Conservation (phyloP, 2,797 vertebrate species). For the Fistularia tabacaria region DNA sequence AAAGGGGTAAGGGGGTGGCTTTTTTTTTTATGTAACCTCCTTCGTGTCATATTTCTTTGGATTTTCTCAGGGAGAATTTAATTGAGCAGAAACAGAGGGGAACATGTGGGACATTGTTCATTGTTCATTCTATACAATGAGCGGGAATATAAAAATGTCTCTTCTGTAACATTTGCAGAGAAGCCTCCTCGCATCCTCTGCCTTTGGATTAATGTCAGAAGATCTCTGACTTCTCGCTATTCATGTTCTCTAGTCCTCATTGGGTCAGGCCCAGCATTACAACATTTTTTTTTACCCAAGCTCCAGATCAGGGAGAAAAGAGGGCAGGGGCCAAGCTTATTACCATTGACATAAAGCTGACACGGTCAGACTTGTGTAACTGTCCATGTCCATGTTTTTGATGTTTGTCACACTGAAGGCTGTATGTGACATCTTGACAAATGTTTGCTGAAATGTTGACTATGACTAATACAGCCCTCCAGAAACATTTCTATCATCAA, state of each 20-base stretch:
- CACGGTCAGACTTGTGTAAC: not conserved
- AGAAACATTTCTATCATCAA: too few species aligned
- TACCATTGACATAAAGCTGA: slow-evolving; percentile 7
- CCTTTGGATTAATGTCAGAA: slow-evolving; percentile 35
- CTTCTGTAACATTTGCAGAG: slow-evolving; percentile 47
- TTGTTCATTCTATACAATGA: too few species aligned
- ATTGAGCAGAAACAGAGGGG: too few species aligned
- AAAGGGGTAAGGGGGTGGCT: too few species aligned
- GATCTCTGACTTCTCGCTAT: slow-evolving; percentile 17
- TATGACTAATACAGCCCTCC: too few species aligned
- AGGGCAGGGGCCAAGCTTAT: slow-evolving; percentile 2
- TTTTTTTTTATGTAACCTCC: too few species aligned
- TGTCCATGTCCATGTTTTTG: not conserved
- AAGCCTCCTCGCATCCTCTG: slow-evolving; percentile 31
- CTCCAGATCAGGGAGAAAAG: slow-evolving; percentile 26
- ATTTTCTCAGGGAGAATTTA: too few species aligned
- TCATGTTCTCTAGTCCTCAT: slow-evolving; percentile 11
- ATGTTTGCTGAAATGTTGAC: not conserved
- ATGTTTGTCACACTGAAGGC: not conserved
- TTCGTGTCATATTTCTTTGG: too few species aligned
- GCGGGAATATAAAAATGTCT: slow-evolving; percentile 1
- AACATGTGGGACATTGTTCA: too few species aligned
- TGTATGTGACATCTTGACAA: slow-evolving; percentile 4
- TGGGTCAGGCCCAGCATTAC: slow-evolving; percentile 5
- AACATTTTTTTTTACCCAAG: slow-evolving; percentile 19